Evolutionary conservation across 2,797 vertebrate species (phyloP).

Genomic region (Melanotaenia boesemani): DNA sequence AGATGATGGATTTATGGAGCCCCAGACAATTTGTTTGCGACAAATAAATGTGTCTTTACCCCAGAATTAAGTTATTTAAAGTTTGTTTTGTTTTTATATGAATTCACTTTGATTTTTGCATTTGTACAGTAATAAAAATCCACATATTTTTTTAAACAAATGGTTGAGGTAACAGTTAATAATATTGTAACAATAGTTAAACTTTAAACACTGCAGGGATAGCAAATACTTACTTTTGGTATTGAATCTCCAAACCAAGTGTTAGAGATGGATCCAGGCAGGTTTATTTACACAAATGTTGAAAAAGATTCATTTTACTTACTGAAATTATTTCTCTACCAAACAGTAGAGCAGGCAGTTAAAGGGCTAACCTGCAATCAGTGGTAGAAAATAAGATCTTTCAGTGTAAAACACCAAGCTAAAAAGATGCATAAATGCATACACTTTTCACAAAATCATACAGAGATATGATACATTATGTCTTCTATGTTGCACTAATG

Average conservation of each 20-base stretch:
- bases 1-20: background rate
- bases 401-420: background rate
- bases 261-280: background rate
- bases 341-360: background rate
- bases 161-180: background rate
- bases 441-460: background rate
- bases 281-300: background rate
- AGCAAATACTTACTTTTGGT: too few relatives aligned
- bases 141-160: too few relatives aligned
- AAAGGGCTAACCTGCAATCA: background rate
- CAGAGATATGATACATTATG: background rate
- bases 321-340: too few relatives aligned
- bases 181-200: background rate
- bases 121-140: too few relatives aligned
- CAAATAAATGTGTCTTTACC: background rate
- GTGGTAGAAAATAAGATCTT: background rate
- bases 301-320: background rate
- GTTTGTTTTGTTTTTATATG: background rate
- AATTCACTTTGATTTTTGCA: background rate
- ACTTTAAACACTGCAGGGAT: background rate
- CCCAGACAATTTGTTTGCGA: background rate
- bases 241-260: background rate
- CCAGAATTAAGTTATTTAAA: too few relatives aligned
- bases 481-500: slow-evolving; percentile 2
- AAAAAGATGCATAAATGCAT: background rate